Percentiles rank a stretch among this genome's conserved stretches.
These are phyloP conservation scores for Embidobia sp. DNA, from an alignment of 2,888 invertebrate species.

Conservation along the genomic window DNA sequence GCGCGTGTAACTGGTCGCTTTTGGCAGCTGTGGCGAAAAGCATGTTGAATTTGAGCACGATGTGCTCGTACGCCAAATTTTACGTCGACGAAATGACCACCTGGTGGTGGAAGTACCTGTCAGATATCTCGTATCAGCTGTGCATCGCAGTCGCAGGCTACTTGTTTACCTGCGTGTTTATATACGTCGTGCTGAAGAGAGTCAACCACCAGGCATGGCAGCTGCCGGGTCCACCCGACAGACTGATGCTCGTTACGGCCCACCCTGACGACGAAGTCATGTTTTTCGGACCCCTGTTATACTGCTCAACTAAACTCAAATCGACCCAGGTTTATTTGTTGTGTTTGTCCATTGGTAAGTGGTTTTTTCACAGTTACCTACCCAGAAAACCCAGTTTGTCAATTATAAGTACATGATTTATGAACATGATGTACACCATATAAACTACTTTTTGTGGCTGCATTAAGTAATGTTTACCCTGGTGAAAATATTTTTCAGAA, in stretches of 20 bases:
- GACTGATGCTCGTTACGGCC: slow-evolving; percentile 92
- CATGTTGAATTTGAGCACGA: slow-evolving; percentile 29
- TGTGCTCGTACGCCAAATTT: background rate
- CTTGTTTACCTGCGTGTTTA: slow-evolving; percentile 74
- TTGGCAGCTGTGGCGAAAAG: too few relatives aligned
- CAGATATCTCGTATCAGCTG: slow-evolving; percentile 78
- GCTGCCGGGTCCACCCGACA: slow-evolving; percentile 78
- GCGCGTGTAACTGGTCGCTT: too few relatives aligned
- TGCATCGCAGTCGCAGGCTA: slow-evolving; percentile 75
- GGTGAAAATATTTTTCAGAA: too few relatives aligned
- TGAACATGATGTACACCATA: too few relatives aligned
- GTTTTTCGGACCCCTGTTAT: slow-evolving; percentile 97
- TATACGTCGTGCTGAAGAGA: slow-evolving; percentile 75
- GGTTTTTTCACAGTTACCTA: too few relatives aligned
- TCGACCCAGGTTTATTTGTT: slow-evolving; percentile 89
- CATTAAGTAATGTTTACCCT: too few relatives aligned
- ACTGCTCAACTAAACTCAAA: slow-evolving; percentile 85
- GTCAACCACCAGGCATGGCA: slow-evolving; percentile 78
- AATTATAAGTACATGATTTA: too few relatives aligned
- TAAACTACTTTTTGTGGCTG: too few relatives aligned
- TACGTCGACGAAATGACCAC: slow-evolving; percentile 71
- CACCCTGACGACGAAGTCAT: slow-evolving; percentile 99
- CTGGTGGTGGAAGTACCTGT: slow-evolving; percentile 78
- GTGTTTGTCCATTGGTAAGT: slow-evolving; percentile 91
- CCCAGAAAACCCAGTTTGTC: too few relatives aligned